These are phyloP conservation scores for Clusia tigrina DNA, from an alignment of 2,888 invertebrate species.

Conservation along the genomic window DNA sequence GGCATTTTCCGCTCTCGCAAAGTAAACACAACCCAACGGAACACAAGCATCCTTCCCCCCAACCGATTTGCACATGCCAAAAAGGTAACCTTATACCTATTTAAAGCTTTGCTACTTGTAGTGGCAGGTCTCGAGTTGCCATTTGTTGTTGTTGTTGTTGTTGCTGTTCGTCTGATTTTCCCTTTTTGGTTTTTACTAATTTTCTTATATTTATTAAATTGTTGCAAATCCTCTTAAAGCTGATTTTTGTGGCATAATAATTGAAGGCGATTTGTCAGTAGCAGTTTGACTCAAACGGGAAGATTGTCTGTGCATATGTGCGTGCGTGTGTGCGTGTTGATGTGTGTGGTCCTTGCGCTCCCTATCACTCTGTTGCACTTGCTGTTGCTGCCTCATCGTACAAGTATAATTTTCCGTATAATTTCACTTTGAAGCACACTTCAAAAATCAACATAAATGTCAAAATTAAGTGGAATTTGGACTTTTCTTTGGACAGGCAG, in stretches of 20 bases:
- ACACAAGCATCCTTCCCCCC: background rate
- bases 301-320: background rate
- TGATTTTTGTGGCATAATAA: conserved; percentile 5
- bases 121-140: no score
- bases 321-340: conserved; percentile 10
- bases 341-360: conserved; percentile 17
- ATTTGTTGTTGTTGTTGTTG: no score
- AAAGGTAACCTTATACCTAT: no score
- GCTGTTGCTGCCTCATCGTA: background rate
- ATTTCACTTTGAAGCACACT: conserved; percentile 8
- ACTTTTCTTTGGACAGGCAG: conserved; percentile 2
- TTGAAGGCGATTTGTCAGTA: conserved; percentile 47
- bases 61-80: no score
- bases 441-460: conserved; percentile 23
- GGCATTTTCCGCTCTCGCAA: background rate
- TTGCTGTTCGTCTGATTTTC: no score
- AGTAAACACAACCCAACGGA: background rate
- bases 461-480: conserved; percentile 29
- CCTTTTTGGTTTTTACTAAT: conserved; percentile 1
- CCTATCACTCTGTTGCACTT: background rate
- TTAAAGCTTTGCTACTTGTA: no score
- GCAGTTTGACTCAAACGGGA: conserved; percentile 28
- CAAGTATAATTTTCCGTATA: conserved; percentile 2
- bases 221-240: conserved; percentile 21
- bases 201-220: conserved; percentile 8